phyloP scores from a whole-genome alignment of 1,140 invertebrate species.

The Drosophila kikkawai region DNA sequence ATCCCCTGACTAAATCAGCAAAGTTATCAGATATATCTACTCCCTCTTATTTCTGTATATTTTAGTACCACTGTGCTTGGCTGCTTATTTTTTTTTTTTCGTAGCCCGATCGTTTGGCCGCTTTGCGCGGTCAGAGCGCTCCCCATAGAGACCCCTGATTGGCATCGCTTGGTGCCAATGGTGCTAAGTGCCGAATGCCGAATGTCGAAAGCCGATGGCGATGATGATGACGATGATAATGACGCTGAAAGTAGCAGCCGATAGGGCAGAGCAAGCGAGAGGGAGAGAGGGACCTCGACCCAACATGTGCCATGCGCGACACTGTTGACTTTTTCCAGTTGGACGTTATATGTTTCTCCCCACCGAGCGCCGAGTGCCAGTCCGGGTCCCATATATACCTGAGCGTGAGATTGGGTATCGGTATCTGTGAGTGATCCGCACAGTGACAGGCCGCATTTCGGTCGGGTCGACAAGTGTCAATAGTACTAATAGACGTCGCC shows the following conservation, averaged over 20 bases:
- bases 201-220: slow-evolving; percentile 63
- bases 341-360: slow-evolving; percentile 40
- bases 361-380: slow-evolving; percentile 17
- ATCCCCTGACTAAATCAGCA: neutral
- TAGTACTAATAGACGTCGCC: slow-evolving; percentile 74
- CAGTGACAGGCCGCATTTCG: slow-evolving; percentile 76
- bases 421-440: slow-evolving; percentile 67
- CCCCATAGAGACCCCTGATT: slow-evolving; percentile 68
- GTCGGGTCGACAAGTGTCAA: slow-evolving; percentile 79
- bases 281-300: slow-evolving; percentile 28
- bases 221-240: slow-evolving; percentile 24
- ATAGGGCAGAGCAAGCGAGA: slow-evolving; percentile 10
- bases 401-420: slow-evolving; percentile 33
- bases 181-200: slow-evolving; percentile 81
- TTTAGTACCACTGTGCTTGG: slow-evolving; percentile 38
- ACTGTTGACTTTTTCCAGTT: slow-evolving; percentile 77
- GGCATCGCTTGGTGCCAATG: slow-evolving; percentile 80
- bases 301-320: slow-evolving; percentile 71
- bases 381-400: slow-evolving; percentile 24
- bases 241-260: slow-evolving; percentile 20
- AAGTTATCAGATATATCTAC: neutral
- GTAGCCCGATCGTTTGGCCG: slow-evolving; percentile 9
- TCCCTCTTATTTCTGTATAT: neutral
- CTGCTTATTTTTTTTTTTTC: neutral
- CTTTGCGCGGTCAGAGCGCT: slow-evolving; percentile 30